phyloP scores from a whole-genome alignment of 2,888 invertebrate genomes.

The Idaea straminata region DNA sequence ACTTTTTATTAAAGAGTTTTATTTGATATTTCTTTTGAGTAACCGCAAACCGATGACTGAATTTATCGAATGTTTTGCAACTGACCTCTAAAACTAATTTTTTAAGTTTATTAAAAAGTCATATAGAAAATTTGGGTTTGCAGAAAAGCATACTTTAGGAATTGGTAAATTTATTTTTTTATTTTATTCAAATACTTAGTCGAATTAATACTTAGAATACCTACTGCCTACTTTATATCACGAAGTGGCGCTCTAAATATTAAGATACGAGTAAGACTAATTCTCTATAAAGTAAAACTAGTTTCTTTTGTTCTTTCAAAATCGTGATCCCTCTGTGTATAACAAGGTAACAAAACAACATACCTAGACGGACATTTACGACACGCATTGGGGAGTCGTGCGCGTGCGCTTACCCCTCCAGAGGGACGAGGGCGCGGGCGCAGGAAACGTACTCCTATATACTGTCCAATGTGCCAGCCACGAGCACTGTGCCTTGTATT shows the following conservation, averaged over 20 bases:
- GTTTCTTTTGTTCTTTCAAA: background rate
- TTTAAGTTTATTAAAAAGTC: background rate
- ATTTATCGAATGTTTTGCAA: background rate
- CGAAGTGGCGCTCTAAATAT: no score
- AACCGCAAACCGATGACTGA: background rate
- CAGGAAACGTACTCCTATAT: slow-evolving; percentile 60
- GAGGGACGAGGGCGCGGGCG: slow-evolving; percentile 42
- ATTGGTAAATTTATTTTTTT: no score
- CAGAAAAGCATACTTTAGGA: no score
- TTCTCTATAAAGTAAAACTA: background rate
- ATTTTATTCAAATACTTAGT: no score
- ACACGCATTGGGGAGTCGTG: slow-evolving; percentile 60
- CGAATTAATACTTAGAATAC: no score
- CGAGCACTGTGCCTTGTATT: slow-evolving; percentile 44
- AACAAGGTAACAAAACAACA: slow-evolving; percentile 37
- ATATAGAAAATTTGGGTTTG: background rate
- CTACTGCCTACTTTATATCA: no score
- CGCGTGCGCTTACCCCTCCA: slow-evolving; percentile 44
- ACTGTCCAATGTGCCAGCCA: slow-evolving; percentile 26
- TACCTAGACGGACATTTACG: slow-evolving; percentile 43
- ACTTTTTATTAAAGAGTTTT: background rate
- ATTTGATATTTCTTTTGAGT: background rate
- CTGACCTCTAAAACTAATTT: background rate
- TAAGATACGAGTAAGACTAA: no score
- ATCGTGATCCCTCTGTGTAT: slow-evolving; percentile 46